These are phyloP conservation scores for Patella ulyssiponensis DNA, from an alignment of 2,888 invertebrate species.

Conservation along the genomic window DNA sequence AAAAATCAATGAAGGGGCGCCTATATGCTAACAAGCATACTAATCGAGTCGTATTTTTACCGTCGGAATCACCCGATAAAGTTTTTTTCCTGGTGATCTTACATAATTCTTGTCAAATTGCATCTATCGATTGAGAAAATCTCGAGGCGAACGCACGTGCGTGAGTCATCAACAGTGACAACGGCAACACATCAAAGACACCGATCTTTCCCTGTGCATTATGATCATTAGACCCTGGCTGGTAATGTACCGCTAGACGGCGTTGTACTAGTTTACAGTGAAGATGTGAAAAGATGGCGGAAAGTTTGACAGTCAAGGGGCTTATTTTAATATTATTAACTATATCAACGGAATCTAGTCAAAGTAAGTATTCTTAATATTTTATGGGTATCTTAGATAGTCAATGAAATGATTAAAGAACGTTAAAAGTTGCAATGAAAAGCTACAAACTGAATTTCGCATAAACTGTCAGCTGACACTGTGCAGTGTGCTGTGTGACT, in stretches of 20 bases:
- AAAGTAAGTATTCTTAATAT: neutral
- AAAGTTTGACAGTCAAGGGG: constrained; percentile 15
- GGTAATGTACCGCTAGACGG: constrained; percentile 6
- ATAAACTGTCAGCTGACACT: too few relatives aligned
- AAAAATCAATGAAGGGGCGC: too few relatives aligned
- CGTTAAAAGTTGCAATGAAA: neutral
- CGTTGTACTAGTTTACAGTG: neutral
- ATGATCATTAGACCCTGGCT: neutral
- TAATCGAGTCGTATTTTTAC: too few relatives aligned
- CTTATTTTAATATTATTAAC: neutral
- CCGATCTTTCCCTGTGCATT: neutral
- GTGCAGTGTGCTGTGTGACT: too few relatives aligned
- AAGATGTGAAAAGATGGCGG: constrained; percentile 20
- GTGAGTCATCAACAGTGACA: neutral
- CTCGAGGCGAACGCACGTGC: neutral
- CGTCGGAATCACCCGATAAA: too few relatives aligned
- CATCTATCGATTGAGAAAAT: too few relatives aligned
- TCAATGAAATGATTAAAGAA: neutral
- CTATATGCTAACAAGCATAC: too few relatives aligned
- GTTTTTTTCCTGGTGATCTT: too few relatives aligned
- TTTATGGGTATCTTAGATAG: neutral
- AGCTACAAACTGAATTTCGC: neutral
- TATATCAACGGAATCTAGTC: neutral
- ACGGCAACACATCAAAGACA: neutral
- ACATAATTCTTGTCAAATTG: too few relatives aligned